These are phyloP conservation scores for Plecotus auritus DNA, from an alignment of 2,113 vertebrate genomes.

Conservation along the genomic window DNA sequence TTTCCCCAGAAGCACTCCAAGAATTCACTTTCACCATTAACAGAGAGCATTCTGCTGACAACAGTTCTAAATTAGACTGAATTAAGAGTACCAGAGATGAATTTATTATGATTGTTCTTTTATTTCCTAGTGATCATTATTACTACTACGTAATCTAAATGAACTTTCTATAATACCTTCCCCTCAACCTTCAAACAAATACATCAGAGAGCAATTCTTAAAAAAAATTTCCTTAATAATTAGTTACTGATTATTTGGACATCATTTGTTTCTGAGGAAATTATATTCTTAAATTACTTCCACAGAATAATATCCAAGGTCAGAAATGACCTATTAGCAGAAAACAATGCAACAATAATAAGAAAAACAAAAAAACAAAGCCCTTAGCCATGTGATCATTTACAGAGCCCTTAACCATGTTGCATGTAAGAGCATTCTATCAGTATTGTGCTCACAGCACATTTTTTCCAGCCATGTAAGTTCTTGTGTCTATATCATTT, in stretches of 20 bases:
- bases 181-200: neutral
- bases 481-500: neutral
- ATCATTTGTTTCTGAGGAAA: neutral
- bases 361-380: neutral
- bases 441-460: neutral
- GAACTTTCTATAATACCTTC: neutral
- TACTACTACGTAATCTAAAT: neutral
- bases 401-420: neutral
- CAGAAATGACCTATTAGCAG: neutral
- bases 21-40: too few species aligned
- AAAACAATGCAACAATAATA: neutral
- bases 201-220: neutral
- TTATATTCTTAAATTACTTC: neutral
- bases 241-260: neutral
- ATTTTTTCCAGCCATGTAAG: neutral
- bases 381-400: neutral
- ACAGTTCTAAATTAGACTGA: neutral
- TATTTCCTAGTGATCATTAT: neutral
- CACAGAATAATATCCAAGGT: neutral
- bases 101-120: neutral
- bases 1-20: too few species aligned
- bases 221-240: neutral
- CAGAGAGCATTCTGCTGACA: too few species aligned
- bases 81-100: neutral
- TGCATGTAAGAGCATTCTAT: neutral